A percentile compares a stretch with the other conserved stretches of the same genome.
Evolutionary conservation across 2,888 invertebrate species (phyloP).

Genomic region (Empis livida): DNA sequence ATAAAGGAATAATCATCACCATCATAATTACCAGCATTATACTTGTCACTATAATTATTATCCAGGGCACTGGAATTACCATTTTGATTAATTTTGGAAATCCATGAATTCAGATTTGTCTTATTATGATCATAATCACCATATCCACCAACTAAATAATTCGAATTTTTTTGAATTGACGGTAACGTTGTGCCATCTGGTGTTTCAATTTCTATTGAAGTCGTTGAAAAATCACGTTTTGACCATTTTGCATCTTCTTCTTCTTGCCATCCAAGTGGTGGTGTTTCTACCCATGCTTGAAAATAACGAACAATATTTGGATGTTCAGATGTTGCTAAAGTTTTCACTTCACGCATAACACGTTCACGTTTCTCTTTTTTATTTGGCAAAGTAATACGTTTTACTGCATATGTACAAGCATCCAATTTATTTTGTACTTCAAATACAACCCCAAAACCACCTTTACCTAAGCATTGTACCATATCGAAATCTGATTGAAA

Average conservation of each 20-base stretch:
- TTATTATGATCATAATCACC: slow-evolving; percentile 7
- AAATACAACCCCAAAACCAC: slow-evolving; percentile 95
- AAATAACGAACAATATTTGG: slow-evolving; percentile 89
- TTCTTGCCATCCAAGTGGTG: slow-evolving; percentile 81
- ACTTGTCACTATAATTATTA: slow-evolving; percentile 15
- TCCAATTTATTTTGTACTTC: slow-evolving; percentile 89
- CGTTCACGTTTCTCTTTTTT: slow-evolving; percentile 71
- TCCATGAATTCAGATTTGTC: slow-evolving; percentile 12
- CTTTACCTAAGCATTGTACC: slow-evolving; percentile 67
- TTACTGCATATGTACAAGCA: slow-evolving; percentile 88
- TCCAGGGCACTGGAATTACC: not conserved
- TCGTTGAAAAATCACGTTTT: slow-evolving; percentile 24
- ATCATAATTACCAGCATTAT: slow-evolving; percentile 18
- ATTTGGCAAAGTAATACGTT: slow-evolving; percentile 77
- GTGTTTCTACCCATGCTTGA: slow-evolving; percentile 90
- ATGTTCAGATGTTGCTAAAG: slow-evolving; percentile 89
- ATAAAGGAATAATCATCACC: slow-evolving; percentile 29
- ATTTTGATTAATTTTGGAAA: slow-evolving; percentile 12
- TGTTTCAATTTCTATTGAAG: slow-evolving; percentile 35
- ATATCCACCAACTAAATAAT: not conserved
- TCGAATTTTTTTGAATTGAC: slow-evolving; percentile 6
- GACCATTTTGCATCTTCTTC: slow-evolving; percentile 49
- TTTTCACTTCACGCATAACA: slow-evolving; percentile 89
- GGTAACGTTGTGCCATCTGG: slow-evolving; percentile 27
- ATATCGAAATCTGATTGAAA: slow-evolving; percentile 78